Conservation (phyloP, 2,888 invertebrate genomes). For the Crossocerus cetratus region DNA sequence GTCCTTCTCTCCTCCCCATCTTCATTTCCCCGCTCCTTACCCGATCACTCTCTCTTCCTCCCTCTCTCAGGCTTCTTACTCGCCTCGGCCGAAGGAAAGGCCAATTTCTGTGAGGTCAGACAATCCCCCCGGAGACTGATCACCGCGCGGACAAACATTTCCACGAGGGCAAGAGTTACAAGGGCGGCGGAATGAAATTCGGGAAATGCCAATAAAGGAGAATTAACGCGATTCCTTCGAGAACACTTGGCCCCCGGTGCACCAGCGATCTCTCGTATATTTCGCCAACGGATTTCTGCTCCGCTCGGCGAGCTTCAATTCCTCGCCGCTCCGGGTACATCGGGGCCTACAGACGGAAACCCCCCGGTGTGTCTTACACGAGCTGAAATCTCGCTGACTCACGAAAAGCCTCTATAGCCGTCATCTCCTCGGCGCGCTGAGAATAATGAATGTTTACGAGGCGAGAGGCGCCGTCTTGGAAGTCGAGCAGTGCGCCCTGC, state of each 20-base stretch:
- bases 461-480: conserved; percentile 20
- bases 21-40: not conserved
- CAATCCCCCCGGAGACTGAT: conserved; percentile 19
- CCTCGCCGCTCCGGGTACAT: too few relatives aligned
- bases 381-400: conserved; percentile 3
- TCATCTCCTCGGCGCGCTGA: not conserved
- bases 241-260: not conserved
- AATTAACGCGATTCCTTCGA: conserved; percentile 16
- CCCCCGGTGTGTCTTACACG: not conserved
- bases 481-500: not conserved
- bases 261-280: not conserved
- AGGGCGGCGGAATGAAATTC: conserved; percentile 28
- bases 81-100: conserved; percentile 10
- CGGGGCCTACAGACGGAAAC: too few relatives aligned
- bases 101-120: conserved; percentile 34
- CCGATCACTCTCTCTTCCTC: not conserved
- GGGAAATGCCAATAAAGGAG: not conserved
- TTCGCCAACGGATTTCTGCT: too few relatives aligned
- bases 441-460: conserved; percentile 26
- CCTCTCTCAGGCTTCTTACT: not conserved
- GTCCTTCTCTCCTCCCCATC: not conserved
- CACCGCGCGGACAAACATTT: conserved; percentile 18
- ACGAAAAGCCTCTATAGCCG: not conserved
- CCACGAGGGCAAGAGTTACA: conserved; percentile 17
- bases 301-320: too few relatives aligned